Base-by-base conservation (phyloP, 2,888 invertebrate species). In the Tachina lurida region DNA sequence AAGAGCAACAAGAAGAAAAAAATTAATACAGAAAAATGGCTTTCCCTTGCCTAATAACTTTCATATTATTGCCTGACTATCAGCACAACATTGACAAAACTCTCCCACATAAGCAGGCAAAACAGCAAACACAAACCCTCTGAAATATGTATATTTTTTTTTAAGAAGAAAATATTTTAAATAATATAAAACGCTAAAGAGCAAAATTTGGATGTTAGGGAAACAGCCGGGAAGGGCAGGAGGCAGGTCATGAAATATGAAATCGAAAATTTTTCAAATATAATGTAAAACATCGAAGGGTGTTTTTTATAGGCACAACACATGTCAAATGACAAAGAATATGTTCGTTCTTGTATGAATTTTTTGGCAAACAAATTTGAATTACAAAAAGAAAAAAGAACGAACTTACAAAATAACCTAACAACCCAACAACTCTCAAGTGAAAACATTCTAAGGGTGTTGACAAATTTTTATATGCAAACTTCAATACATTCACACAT, bases 301-400 rank as follows among this genome's bases (percentile, higher is more conserved):
- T 75, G 79, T 80, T 86, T 83, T 83, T 86, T 86, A 86, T 80
- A 80, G 86, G 83, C 86, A 79, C 67, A 86, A 86, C 79, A 83
- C 86, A 86, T 86, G 86, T 86, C 86, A 83, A 76, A 67, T 80
- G 86, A 76, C 86, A 86, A 79, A 83, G 83, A 76, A 83, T 80
- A 86, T 83, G 83, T 86, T 76, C 82, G 79, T 86, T 76, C 82
- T 78, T 77, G 52, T 70, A 77, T 49, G 70, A 84, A 76, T 70
- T 75, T 70, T 75, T 81, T 65, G 63, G 71, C 71, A 82, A 75
- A 65, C 43, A 65, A 52, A 71, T 54, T 49, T 39, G 22, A 43
- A 68, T 49, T 15, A 58, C 19, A n/a, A 49, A 63, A 31, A 47
- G 56, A 60, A 74, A 58, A 60, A 60, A 39, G 31, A 2, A 31